These are phyloP conservation scores for Erpetoichthys calabaricus DNA, from an alignment of 2,797 vertebrate species.

Conservation along the genomic window DNA sequence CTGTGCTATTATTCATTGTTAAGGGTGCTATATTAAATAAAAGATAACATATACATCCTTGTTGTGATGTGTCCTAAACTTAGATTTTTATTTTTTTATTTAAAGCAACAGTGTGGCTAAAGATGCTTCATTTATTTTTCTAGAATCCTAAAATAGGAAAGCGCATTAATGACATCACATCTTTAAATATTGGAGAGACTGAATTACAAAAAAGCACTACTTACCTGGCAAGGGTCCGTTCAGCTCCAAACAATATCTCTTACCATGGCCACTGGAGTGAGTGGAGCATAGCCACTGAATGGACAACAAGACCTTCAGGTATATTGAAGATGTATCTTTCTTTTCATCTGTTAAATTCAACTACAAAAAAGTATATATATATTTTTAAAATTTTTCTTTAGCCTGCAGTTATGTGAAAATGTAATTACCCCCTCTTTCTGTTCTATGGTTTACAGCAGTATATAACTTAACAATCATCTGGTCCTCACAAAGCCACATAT, in stretches of 20 bases:
- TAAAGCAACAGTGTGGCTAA: not conserved
- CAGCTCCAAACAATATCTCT: conserved; percentile 5
- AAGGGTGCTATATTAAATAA: conserved; percentile 14
- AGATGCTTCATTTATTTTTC: conserved; percentile 1
- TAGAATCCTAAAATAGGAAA: conserved; percentile 18
- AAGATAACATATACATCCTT: not conserved
- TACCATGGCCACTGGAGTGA: conserved; percentile 44
- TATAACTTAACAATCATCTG: too few relatives aligned
- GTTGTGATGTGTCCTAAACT: too few relatives aligned
- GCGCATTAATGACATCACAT: fast-evolving
- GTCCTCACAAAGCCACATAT: too few relatives aligned
- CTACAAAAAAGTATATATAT: too few relatives aligned
- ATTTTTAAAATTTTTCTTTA: too few relatives aligned
- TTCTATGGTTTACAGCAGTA: too few relatives aligned
- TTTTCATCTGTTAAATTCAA: too few relatives aligned
- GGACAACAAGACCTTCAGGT: conserved; percentile 20
- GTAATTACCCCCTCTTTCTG: too few relatives aligned
- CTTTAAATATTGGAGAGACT: conserved; percentile 9
- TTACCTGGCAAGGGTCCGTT: conserved; percentile 34
- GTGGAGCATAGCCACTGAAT: conserved; percentile 38
- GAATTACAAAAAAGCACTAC: conserved; percentile 16
- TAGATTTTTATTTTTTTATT: not conserved
- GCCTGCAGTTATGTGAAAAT: too few relatives aligned
- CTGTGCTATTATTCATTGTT: not conserved
- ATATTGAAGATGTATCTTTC: too few relatives aligned